These are phyloP conservation scores for Actinia equina DNA, from an alignment of 64 coral and sea anemone species.

Conservation along the genomic window DNA sequence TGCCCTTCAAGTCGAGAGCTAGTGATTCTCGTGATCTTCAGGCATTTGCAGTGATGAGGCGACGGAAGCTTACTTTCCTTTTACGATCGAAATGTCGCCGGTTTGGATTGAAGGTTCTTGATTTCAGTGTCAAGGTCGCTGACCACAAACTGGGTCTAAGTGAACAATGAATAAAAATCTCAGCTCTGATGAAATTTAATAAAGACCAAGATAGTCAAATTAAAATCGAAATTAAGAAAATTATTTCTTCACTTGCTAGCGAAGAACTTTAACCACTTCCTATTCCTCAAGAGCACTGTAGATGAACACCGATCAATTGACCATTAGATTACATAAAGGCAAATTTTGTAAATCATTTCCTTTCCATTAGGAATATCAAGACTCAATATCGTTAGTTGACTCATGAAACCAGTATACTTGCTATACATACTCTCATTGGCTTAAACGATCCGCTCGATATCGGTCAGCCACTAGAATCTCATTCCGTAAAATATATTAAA, in stretches of 20 bases:
- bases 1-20: not conserved
- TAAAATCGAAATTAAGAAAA: not conserved
- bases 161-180: not conserved
- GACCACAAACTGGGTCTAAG: not conserved
- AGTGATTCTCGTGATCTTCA: not conserved
- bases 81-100: not conserved
- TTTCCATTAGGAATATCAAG: not conserved
- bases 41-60: not conserved
- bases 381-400: not conserved
- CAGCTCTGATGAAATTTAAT: not conserved
- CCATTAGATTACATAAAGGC: not conserved
- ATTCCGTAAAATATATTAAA: not conserved
- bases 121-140: slow-evolving; percentile 12
- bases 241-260: not conserved
- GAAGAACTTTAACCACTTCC: not conserved
- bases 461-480: not conserved
- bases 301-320: not conserved
- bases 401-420: not conserved
- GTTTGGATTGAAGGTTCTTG: not conserved
- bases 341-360: slow-evolving; percentile 2
- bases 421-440: not conserved
- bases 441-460: not conserved
- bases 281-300: not conserved
- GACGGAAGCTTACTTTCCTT: not conserved
- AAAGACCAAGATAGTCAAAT: not conserved